Conservation (phyloP, 2,888 invertebrate species). For the Noctua comes region DNA sequence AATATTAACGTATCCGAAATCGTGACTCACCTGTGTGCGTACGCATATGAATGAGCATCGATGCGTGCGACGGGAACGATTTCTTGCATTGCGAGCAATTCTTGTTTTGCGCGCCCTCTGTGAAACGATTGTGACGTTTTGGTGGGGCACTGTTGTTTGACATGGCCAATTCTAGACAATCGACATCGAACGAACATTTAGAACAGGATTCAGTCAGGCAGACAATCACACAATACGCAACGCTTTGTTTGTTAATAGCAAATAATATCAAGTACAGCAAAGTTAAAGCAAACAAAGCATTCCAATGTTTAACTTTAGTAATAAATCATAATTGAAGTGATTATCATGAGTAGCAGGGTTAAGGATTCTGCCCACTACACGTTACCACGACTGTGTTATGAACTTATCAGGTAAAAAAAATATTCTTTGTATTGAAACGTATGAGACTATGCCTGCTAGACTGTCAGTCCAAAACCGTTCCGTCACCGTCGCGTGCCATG, state of each 20-base stretch:
- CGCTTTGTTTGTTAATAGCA: conserved; percentile 62
- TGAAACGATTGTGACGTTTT: conserved; percentile 91
- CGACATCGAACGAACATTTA: conserved; percentile 87
- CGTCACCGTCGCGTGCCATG: background rate
- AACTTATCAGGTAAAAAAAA: background rate
- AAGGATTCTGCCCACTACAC: background rate
- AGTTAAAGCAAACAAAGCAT: conserved; percentile 76
- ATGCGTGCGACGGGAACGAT: conserved; percentile 94
- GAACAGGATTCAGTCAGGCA: conserved; percentile 73
- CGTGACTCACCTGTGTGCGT: conserved; percentile 91
- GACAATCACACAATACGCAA: conserved; percentile 70
- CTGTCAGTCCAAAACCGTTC: background rate
- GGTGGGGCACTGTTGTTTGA: conserved; percentile 93
- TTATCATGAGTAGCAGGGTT: conserved; percentile 83
- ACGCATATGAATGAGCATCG: conserved; percentile 94
- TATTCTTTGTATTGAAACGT: background rate
- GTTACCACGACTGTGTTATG: background rate
- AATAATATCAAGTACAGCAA: conserved; percentile 30
- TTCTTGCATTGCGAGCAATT: conserved; percentile 93
- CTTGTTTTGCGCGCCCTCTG: conserved; percentile 90
- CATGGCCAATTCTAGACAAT: conserved; percentile 93
- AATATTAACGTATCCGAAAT: background rate
- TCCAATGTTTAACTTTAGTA: conserved; percentile 59
- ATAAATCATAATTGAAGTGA: conserved; percentile 88
- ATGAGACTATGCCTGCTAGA: background rate